These are phyloP conservation scores for Anomalospiza imberbis DNA, from an alignment of 2,797 vertebrate genomes.

Conservation along the genomic window DNA sequence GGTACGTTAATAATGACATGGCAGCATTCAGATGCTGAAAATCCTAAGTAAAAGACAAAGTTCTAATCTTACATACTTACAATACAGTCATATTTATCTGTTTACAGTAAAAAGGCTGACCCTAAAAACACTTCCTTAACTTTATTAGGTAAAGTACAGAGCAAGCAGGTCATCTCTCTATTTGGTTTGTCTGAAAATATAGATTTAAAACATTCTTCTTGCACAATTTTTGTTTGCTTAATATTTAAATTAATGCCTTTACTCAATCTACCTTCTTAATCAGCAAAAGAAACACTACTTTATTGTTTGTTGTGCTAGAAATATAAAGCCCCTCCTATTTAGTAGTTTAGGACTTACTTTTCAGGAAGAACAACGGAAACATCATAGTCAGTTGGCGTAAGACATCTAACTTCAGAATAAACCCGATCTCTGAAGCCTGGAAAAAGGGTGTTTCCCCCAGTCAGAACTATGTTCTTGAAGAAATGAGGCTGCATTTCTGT, in stretches of 20 bases:
- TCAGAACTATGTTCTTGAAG: slow-evolving; percentile 95
- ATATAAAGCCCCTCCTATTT: background rate
- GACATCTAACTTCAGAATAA: slow-evolving; percentile 90
- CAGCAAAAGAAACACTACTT: background rate
- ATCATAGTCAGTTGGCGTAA: slow-evolving; percentile 89
- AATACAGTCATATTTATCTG: background rate
- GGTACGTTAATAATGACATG: background rate
- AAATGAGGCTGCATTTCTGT: slow-evolving; percentile 98
- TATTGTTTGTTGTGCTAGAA: background rate
- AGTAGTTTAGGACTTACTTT: slow-evolving; percentile 80
- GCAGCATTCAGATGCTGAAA: background rate
- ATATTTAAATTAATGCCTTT: background rate
- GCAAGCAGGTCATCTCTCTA: background rate
- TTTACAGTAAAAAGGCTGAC: background rate
- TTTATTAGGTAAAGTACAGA: background rate
- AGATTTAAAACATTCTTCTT: background rate
- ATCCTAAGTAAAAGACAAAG: background rate
- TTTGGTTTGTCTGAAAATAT: background rate
- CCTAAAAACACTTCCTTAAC: background rate
- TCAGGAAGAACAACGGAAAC: slow-evolving; percentile 87
- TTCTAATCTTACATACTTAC: background rate
- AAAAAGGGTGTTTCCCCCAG: slow-evolving; percentile 90
- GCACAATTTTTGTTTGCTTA: background rate
- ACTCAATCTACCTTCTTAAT: background rate
- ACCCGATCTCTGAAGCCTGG: slow-evolving; percentile 91